phyloP scores from a whole-genome alignment of 2,113 vertebrate species.

The Zeus faber region DNA sequence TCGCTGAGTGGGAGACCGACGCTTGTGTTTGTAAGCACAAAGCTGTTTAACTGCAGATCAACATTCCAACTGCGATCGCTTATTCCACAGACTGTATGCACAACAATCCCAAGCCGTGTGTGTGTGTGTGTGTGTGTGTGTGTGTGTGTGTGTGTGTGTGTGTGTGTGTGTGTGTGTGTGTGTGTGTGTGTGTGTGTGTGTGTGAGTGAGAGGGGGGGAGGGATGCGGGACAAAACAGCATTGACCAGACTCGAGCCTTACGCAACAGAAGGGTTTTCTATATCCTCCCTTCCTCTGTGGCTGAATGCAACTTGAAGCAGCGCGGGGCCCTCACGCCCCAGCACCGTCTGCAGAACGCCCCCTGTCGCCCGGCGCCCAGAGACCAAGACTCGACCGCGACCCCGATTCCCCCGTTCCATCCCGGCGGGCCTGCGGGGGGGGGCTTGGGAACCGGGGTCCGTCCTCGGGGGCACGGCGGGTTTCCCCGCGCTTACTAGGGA shows the following conservation, averaged over 20 bases:
- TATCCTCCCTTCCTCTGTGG: no score
- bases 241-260: constrained; percentile 1
- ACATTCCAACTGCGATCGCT: constrained; percentile 67
- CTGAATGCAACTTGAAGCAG: no score
- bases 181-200: neutral
- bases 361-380: no score
- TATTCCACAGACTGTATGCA: constrained; percentile 47
- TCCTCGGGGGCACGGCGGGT: neutral
- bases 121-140: neutral
- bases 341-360: no score
- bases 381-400: neutral
- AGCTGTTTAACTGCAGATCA: constrained; percentile 74
- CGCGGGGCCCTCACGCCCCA: no score
- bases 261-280: neutral
- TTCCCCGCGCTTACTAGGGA: neutral
- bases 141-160: no score
- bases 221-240: neutral
- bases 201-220: neutral
- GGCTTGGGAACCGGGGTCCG: no score
- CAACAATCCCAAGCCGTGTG: constrained; percentile 12
- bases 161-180: neutral
- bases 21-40: constrained; percentile 55
- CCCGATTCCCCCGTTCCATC: neutral
- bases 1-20: constrained; percentile 22
- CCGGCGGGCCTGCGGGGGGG: neutral